Conservation (phyloP, 2,797 vertebrate species). For the Bradypodion ventrale region DNA sequence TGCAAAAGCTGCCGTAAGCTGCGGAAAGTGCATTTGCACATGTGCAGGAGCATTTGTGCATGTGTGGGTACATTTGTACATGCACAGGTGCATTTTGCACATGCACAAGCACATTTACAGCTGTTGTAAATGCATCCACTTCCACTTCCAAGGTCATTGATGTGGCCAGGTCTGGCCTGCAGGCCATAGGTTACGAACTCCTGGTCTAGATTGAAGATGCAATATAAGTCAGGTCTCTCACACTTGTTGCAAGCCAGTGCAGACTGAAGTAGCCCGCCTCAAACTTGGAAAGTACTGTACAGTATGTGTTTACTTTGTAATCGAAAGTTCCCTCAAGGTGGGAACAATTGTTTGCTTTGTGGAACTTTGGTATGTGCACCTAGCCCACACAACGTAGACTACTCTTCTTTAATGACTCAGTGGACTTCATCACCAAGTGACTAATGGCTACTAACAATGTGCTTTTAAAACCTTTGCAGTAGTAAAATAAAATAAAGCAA, state of each 20-base stretch:
- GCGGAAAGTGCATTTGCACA: no score
- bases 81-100: no score
- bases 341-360: constrained; percentile 9
- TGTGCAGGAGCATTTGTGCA: no score
- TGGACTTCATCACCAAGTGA: no score
- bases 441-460: background rate
- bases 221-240: background rate
- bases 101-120: no score
- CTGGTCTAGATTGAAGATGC: no score
- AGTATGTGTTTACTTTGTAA: background rate
- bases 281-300: background rate
- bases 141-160: no score
- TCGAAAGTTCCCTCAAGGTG: background rate
- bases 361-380: background rate
- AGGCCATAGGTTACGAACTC: no score
- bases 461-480: background rate
- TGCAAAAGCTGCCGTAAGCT: no score
- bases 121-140: no score
- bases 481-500: background rate
- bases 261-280: background rate
- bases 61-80: no score
- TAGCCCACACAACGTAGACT: background rate
- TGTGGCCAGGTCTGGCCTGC: no score
- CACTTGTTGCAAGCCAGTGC: background rate
- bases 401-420: background rate